phyloP scores from a whole-genome alignment of 2,797 vertebrate genomes.

The Borostomias antarcticus region DNA sequence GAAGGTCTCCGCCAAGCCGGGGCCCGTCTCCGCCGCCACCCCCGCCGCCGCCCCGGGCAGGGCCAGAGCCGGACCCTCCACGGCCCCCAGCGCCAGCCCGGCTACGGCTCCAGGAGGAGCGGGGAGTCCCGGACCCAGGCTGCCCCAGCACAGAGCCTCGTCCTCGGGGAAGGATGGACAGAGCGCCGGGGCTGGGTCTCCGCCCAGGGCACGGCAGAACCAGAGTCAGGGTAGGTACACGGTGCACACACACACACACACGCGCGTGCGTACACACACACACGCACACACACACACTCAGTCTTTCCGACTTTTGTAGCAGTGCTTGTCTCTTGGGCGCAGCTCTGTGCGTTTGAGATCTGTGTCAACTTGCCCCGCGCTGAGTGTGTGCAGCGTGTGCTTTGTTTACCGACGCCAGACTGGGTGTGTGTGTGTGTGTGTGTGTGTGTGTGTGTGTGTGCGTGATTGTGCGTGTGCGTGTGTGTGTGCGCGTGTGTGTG shows the following conservation, averaged over 20 bases:
- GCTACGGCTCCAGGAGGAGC: conserved; percentile 43
- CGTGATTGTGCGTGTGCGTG: conserved; percentile 8
- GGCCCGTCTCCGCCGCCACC: conserved; percentile 36
- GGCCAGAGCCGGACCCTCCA: conserved; percentile 35
- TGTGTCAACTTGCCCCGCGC: not conserved
- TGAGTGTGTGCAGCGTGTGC: not conserved
- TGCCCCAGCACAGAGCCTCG: conserved; percentile 33
- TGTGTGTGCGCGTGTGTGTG: not conserved
- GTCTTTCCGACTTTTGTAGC: not conserved
- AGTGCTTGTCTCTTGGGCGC: no score
- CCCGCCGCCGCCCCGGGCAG: not conserved
- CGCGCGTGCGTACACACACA: conserved; percentile 7
- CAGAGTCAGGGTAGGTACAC: conserved; percentile 61
- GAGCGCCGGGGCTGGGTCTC: conserved; percentile 40
- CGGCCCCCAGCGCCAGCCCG: conserved; percentile 37
- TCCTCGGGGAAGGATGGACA: conserved; percentile 34
- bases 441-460: not conserved
- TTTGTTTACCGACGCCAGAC: conserved; percentile 8
- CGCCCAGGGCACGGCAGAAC: conserved; percentile 43
- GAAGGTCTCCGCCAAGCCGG: conserved; percentile 71
- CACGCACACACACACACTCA: not conserved
- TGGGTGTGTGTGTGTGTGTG: conserved; percentile 9
- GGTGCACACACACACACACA: conserved; percentile 7
- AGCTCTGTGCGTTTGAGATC: not conserved
- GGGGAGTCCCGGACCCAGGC: conserved; percentile 34